Base-by-base conservation (phyloP, 2,113 vertebrate genomes). In the Chitala chitala region DNA sequence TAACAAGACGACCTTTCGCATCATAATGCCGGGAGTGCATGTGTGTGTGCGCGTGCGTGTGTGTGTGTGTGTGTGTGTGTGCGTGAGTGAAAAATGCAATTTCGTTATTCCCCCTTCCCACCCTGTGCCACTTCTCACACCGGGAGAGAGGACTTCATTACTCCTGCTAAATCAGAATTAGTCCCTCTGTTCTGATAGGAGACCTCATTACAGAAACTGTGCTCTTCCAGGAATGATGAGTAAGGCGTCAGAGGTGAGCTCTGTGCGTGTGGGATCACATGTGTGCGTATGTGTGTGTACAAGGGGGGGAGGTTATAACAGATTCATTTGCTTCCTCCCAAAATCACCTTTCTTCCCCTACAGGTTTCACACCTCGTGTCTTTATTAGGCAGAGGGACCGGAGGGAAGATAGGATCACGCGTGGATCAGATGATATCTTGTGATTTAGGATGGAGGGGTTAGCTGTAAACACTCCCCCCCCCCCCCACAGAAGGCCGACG, bases 121-220 rank as follows among this genome's bases (percentile, higher is more conserved):
- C 95, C 94, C 94, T 94, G 94, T 92, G 93, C 93, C 93, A 94
- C 94, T 92, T 92, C 94, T 95, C 96, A 94, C 95, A 92, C 93
- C 93, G 93, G 94, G 96, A 97, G 94, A 94, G 94, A 94, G 94
- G 96, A 98, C 94, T 97, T 98, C 94, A 98, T 98, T 98, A 96
- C 94, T 95, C 96, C 94, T 96, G 94, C 94, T 95, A 95, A 98
- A 97, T 98, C 96, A 96, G 95, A 98, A 97, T 96, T 95, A 97
- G 95, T 94, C 94, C 94, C 94, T 95, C 95, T 93, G 94, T 94
- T 96, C 94, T 95, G 95, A 96, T 94, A 94, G 94, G 88, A 42
- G 94, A 98, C 94, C 96, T 99, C 95, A 99, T 98, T 97, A 98
- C 94, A 94, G 93, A 93, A 91, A 92, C 94, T 94, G 94, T 94